A percentile compares a stretch with the other conserved stretches of the same genome.
Evolutionary conservation across 2,113 vertebrate species (phyloP).

Genomic region (Chloebia gouldiae): DNA sequence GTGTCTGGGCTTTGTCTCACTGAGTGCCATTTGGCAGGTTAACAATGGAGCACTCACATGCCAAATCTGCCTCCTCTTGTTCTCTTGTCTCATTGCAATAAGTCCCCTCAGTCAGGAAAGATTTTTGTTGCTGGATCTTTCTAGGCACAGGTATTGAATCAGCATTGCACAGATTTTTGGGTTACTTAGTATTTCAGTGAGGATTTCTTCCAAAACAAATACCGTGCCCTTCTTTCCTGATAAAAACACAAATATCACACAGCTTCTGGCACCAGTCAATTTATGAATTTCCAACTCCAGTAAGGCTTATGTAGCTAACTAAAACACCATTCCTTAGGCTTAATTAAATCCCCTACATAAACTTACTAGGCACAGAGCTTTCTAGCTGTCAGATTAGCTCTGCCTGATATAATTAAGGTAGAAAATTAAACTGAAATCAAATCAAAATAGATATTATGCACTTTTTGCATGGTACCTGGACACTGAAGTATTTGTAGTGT

Average conservation of each 20-base stretch:
- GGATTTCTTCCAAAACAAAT: not conserved
- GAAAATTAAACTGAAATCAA: conserved; percentile 35
- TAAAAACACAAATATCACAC: not conserved
- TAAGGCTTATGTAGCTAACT: not conserved
- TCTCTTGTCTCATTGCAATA: not conserved
- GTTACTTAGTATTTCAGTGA: not conserved
- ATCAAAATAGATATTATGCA: not conserved
- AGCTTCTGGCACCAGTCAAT: not conserved
- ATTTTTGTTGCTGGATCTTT: not conserved
- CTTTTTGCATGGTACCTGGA: not conserved
- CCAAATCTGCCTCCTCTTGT: not conserved
- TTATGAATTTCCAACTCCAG: not conserved
- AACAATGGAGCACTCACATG: not conserved
- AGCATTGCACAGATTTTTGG: not conserved
- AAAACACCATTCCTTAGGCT: not conserved
- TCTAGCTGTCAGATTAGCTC: conserved; percentile 41
- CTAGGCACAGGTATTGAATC: not conserved
- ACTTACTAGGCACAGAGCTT: not conserved
- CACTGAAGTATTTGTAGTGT: not conserved
- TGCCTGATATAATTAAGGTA: not conserved
- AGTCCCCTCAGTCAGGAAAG: not conserved
- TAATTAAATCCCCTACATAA: conserved; percentile 30
- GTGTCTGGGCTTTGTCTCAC: not conserved
- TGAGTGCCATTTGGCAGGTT: not conserved
- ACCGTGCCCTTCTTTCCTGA: not conserved